These are phyloP conservation scores for Nipponia nippon DNA, from an alignment of 2,113 vertebrate species.

Conservation along the genomic window DNA sequence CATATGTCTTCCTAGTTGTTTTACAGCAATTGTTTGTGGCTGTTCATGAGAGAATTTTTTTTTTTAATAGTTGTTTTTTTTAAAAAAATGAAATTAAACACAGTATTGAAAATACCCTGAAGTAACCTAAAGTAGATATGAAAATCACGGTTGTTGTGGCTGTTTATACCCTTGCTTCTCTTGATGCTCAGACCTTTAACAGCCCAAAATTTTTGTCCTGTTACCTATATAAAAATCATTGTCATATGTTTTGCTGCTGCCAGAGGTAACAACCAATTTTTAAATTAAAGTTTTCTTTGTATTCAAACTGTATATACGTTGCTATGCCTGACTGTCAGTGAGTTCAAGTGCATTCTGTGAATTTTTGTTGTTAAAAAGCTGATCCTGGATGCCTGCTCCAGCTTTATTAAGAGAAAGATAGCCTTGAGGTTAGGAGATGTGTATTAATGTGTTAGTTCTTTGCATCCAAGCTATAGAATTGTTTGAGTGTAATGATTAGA, in stretches of 20 bases:
- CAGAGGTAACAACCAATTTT: not conserved
- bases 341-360: not conserved
- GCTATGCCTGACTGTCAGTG: not conserved
- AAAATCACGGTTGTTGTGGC: not conserved
- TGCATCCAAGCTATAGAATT: not conserved
- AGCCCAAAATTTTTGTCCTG: not conserved
- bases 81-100: not conserved
- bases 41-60: not conserved
- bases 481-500: not conserved
- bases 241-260: not conserved
- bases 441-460: not conserved
- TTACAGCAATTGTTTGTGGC: not conserved
- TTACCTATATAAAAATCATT: not conserved
- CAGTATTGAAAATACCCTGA: not conserved
- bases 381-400: not conserved
- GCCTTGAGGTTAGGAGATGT: not conserved
- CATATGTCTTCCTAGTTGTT: not conserved
- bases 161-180: not conserved
- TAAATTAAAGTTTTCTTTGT: not conserved
- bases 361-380: not conserved
- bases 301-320: not conserved
- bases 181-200: not conserved
- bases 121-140: not conserved
- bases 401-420: not conserved
- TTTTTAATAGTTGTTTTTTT: not conserved